These are phyloP conservation scores for Lycaon pictus DNA, from an alignment of 2,113 vertebrate genomes.

Conservation along the genomic window DNA sequence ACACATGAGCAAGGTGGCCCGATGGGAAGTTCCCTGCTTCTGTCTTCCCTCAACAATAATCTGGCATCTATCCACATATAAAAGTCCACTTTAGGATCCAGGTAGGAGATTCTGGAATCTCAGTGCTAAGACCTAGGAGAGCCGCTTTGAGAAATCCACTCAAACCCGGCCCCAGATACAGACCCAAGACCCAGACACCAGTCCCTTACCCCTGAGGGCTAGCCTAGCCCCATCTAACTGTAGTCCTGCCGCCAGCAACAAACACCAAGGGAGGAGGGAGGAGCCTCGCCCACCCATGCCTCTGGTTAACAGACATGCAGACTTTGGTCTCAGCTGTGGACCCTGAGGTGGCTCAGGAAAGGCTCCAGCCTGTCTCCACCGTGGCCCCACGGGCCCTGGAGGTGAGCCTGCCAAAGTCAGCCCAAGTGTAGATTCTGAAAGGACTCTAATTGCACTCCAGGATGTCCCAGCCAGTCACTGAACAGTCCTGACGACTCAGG, in stretches of 20 bases:
- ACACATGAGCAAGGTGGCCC: neutral
- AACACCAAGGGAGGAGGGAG: neutral
- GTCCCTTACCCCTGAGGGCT: neutral
- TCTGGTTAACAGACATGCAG: neutral
- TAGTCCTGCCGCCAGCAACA: too few species aligned
- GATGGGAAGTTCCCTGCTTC: neutral
- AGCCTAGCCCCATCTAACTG: neutral
- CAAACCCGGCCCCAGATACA: neutral
- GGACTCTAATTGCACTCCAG: neutral
- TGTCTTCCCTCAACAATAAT: neutral
- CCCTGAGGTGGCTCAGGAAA: neutral
- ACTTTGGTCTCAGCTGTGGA: neutral
- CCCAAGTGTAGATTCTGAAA: neutral
- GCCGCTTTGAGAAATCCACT: neutral
- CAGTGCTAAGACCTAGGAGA: neutral
- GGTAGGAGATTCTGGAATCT: neutral
- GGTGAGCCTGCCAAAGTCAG: neutral
- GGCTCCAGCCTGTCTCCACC: neutral
- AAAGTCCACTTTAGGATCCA: neutral
- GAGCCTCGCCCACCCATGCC: neutral
- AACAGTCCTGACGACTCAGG: neutral
- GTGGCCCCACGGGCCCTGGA: neutral
- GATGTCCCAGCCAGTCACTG: neutral
- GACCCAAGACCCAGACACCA: neutral
- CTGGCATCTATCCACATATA: too few species aligned